Base-by-base conservation (phyloP, 2,797 vertebrate genomes). In the Clarias pachynema region DNA sequence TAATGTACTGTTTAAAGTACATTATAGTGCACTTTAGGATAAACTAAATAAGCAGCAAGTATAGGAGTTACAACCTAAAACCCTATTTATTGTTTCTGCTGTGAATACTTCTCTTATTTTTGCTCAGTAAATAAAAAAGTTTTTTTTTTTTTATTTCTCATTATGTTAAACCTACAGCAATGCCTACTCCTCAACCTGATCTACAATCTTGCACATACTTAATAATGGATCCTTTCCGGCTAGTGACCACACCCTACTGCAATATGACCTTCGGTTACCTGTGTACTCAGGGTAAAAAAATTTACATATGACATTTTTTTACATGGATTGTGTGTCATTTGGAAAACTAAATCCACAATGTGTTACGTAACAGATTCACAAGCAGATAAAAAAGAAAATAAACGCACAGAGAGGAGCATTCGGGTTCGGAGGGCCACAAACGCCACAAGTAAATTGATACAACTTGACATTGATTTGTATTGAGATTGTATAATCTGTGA, bases 201-300 rank as follows among this genome's bases (percentile, higher is more conserved):
- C 12, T 81, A 4, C 5, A 60, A 3, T 59, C 73, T n/a, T 96
- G 95, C 90, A 89, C 85, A 20, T 94, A 94, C 87, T 70, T 95
- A 88, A 90, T 83, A 82, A 84, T 90, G 83, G 88, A 92, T 77
- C 93, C 94, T 44, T 87, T 94, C 70, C 81, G 90, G 66, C 53
- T 94, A 77, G 16, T 90, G 81, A 49, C 57, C 56, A 90, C 89
- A 15, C 86, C 91, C 22, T 53, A 92, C 85, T 96, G 95, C 87
- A 87, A 77, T 34, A 59, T 90, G 81, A 88, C n/a, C 84, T 88
- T 90, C 29, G 80, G 92, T 63, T 93, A 91, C 87, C 73, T 96
- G 91, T 96, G 95, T 91, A 90, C 70, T 4, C 78, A 89, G 84
- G 90, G 95, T 96, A 94, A 77, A 80, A 40, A 37, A 8, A 62